phyloP scores from a whole-genome alignment of 1,140 invertebrate genomes.

The Drosophila nigromelanica region DNA sequence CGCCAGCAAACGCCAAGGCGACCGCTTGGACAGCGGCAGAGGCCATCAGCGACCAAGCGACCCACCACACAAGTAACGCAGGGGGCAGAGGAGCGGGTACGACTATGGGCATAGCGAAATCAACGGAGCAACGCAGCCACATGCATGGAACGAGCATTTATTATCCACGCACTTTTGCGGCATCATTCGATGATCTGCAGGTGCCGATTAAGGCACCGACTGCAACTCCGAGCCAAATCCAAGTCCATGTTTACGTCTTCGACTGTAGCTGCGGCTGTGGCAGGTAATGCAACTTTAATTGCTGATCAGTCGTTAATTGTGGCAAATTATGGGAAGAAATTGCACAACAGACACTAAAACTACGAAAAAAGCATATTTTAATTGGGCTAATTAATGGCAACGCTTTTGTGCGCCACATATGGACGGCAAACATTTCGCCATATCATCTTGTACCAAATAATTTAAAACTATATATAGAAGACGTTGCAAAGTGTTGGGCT shows the following conservation, averaged over 20 bases:
- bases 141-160: constrained; percentile 48
- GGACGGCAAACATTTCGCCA: constrained; percentile 7
- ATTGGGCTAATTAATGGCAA: constrained; percentile 66
- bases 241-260: not conserved
- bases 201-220: constrained; percentile 49
- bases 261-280: constrained; percentile 10
- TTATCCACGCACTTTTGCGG: constrained; percentile 65
- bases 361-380: constrained; percentile 54
- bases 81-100: not conserved
- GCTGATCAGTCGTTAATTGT: constrained; percentile 76
- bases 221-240: not conserved
- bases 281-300: constrained; percentile 75
- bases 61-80: not conserved
- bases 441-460: constrained; percentile 3
- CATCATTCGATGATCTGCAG: constrained; percentile 58
- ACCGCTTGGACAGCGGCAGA: constrained; percentile 34
- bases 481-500: too few species aligned
- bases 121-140: constrained; percentile 5
- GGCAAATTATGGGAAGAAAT: constrained; percentile 67
- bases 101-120: constrained; percentile 10
- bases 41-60: constrained; percentile 8
- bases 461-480: not conserved
- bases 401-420: constrained; percentile 60
- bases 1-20: constrained; percentile 34
- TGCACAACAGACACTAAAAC: constrained; percentile 41